phyloP scores from a whole-genome alignment of 2,888 invertebrate species.

The Erynnis tages region DNA sequence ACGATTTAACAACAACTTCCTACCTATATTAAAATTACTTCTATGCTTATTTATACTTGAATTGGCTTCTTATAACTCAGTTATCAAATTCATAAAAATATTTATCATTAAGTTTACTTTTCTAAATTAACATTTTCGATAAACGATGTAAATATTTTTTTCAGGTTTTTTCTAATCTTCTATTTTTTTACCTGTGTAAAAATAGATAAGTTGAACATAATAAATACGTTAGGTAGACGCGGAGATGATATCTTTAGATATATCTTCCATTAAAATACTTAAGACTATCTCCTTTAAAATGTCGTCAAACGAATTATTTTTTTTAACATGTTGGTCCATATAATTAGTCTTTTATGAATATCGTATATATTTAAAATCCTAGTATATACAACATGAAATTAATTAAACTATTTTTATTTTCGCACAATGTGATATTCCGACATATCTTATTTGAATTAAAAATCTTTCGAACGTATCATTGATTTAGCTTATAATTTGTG shows the following conservation, averaged over 20 bases:
- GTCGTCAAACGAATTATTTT: slow-evolving; percentile 20
- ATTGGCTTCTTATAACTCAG: neutral
- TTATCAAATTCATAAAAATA: too few relatives aligned
- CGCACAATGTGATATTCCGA: slow-evolving; percentile 21
- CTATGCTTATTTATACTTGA: neutral
- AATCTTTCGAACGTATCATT: slow-evolving; percentile 6
- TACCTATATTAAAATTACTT: neutral
- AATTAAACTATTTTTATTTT: neutral
- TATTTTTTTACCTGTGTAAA: neutral
- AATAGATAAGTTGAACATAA: neutral
- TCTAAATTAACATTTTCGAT: neutral
- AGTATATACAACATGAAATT: neutral
- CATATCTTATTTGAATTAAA: slow-evolving; percentile 23
- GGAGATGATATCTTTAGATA: slow-evolving; percentile 1
- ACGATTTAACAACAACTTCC: neutral
- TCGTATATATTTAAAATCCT: neutral
- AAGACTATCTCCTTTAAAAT: neutral
- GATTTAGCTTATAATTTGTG: neutral
- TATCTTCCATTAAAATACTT: neutral
- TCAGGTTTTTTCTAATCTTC: neutral
- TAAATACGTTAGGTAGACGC: neutral
- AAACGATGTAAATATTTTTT: neutral
- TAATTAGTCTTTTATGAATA: neutral
- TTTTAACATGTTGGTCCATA: slow-evolving; percentile 9
- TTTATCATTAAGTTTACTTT: neutral